Conservation (phyloP, 2,113 vertebrate species). For the Poecilia latipinna region DNA sequence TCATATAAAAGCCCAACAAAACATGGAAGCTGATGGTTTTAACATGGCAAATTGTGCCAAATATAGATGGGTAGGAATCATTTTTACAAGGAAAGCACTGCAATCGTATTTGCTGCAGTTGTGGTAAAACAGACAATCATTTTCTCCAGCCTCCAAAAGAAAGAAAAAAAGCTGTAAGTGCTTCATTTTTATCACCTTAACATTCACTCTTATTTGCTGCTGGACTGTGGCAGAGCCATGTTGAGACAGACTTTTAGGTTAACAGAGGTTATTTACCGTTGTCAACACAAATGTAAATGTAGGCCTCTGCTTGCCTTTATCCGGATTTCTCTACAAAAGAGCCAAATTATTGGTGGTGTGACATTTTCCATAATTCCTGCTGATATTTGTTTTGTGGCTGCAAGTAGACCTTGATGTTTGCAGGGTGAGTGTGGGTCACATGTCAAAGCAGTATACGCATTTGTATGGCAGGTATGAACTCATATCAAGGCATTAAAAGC, state of each 20-base stretch:
- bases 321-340: not conserved
- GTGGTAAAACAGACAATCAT: not conserved
- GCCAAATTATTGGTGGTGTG: not conserved
- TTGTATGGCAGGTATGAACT: not conserved
- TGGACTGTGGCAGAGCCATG: not conserved
- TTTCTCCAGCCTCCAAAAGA: not conserved
- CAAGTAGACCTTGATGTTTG: not conserved
- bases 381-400: slow-evolving; percentile 12
- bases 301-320: not conserved
- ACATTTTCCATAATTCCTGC: not conserved
- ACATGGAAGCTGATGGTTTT: not conserved
- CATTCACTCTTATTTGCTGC: not conserved
- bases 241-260: not conserved
- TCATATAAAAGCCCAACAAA: not conserved
- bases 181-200: not conserved
- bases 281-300: slow-evolving; percentile 1
- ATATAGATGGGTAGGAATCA: not conserved
- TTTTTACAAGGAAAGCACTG: no score
- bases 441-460: not conserved
- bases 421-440: not conserved
- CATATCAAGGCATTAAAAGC: not conserved
- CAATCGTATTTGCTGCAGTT: not conserved
- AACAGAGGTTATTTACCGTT: not conserved
- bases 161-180: not conserved
- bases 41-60: not conserved